phyloP scores from a whole-genome alignment of 2,797 vertebrate species.

The Acanthurus leucopareius region DNA sequence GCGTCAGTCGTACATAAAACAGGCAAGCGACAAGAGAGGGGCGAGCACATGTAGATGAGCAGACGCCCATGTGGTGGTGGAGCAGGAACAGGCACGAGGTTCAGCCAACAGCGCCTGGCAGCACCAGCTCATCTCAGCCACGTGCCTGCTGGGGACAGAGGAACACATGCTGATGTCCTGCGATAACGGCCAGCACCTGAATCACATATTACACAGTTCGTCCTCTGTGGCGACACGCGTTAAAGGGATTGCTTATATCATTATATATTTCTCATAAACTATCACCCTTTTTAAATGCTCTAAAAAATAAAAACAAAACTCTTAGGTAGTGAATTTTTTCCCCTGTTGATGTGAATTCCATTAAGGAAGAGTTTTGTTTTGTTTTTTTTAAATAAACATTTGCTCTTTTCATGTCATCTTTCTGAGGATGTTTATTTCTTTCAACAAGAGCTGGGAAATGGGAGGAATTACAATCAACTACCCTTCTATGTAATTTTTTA shows the following conservation, averaged over 20 bases:
- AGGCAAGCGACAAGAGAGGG: constrained; percentile 11
- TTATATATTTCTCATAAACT: background rate
- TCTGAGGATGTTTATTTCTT: background rate
- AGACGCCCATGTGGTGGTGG: constrained; percentile 61
- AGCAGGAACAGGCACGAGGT: constrained; percentile 63
- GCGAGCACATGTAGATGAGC: constrained; percentile 66
- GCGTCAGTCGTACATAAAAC: constrained; percentile 38
- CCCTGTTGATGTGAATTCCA: background rate
- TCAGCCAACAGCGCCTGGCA: constrained; percentile 73
- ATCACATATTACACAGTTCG: constrained; percentile 10
- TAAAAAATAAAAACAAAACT: background rate
- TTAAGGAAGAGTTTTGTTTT: background rate
- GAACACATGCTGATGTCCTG: constrained; percentile 52
- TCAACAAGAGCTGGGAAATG: background rate
- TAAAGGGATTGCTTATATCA: background rate
- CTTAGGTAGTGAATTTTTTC: background rate
- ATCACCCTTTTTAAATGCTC: background rate
- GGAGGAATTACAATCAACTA: background rate
- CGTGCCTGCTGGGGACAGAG: constrained; percentile 64
- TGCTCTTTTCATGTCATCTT: background rate
- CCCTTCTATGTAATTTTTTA: background rate
- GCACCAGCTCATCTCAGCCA: constrained; percentile 69
- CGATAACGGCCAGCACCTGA: constrained; percentile 36
- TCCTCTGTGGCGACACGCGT: background rate
- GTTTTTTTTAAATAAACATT: background rate